Conservation (phyloP, 2,113 vertebrate species). For the Anguilla rostrata region DNA sequence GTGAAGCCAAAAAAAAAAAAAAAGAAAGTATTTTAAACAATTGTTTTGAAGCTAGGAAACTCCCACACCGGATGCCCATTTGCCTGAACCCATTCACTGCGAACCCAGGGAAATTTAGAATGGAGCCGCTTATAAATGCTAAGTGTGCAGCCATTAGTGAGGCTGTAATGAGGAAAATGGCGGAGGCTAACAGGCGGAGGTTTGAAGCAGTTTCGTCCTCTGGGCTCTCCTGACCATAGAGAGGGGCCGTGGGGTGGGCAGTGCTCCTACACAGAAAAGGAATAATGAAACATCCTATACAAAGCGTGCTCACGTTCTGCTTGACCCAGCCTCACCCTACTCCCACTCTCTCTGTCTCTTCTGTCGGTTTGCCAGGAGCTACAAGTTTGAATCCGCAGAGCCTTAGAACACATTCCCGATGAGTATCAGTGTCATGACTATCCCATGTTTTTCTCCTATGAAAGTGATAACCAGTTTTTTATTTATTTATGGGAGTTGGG, state of each 20-base stretch:
- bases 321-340: neutral
- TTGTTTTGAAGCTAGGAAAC: neutral
- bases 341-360: neutral
- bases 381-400: neutral
- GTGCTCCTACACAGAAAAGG: no score
- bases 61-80: neutral
- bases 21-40: neutral
- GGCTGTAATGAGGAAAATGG: neutral
- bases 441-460: neutral
- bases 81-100: neutral
- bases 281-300: no score
- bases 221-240: neutral
- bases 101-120: neutral
- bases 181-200: neutral
- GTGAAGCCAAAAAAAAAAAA: neutral
- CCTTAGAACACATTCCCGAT: neutral
- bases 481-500: neutral
- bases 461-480: neutral
- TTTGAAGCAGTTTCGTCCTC: neutral
- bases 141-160: neutral
- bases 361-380: neutral
- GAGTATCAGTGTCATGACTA: neutral
- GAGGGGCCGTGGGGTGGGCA: no score
- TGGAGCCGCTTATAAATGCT: neutral
- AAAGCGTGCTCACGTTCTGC: neutral